Evolutionary conservation across 1,140 invertebrate species (phyloP), one percentile per base, ranked within the genome.

Genomic region (Pteromalus puparum): DNA sequence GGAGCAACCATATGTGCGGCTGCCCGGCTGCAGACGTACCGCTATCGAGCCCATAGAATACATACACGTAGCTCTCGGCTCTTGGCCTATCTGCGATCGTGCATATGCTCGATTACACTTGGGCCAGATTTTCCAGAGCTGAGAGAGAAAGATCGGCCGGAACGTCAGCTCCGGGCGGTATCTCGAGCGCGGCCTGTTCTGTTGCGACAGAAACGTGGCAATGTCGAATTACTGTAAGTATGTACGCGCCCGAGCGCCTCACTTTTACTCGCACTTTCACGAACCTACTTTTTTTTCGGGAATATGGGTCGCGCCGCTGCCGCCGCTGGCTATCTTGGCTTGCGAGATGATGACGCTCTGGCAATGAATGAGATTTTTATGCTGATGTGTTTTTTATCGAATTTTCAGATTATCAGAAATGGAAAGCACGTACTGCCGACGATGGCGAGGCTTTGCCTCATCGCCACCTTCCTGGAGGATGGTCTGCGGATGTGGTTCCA

Each of bases 401-500:
- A 26, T 26, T 26, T 86, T 93, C 92, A 99, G 98, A 96, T 99
- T 75, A 96, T 98, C 87, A 95, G 98, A 88, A 96, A 97, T 93
- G 96, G 97, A 75, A 99, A 99, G 93, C 95, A 98, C 93, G 94
- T 99, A 82, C 93, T 99, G 88, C 99, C 99, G 28, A 99, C 98
- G 85, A 94, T 99, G 77, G 99, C 99, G 5, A 95, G 99, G 85
- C 93, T 99, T 61, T 99, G 98, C 92, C 95, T 99, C n/a, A 99
- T 99, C 88, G 98, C 98, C 84, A 99, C 99, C 88, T 99, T 99
- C 94, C 94, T 99, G 42, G 99, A 99, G 94, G 99, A 99, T 95
- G 99, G 99, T 0, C 94, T 99, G 65, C 95, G 99, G 86, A 99
- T 99, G 99, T 99, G 98, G 96, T 97, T 98, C 89, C 99, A 99